These are phyloP conservation scores for Drosophila quasianomalipes DNA, from an alignment of 2,888 invertebrate genomes.

Conservation along the genomic window DNA sequence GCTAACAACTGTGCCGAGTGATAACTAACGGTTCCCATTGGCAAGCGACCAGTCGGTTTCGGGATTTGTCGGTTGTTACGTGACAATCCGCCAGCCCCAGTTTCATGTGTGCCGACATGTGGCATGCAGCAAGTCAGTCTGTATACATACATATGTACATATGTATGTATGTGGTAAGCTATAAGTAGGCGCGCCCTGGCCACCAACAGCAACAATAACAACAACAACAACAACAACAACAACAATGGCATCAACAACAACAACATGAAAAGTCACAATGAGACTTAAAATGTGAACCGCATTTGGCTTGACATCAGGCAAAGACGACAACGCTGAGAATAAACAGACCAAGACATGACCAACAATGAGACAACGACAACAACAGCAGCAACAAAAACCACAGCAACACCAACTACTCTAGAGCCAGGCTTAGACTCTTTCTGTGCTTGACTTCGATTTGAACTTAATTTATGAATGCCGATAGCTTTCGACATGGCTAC, in stretches of 20 bases:
- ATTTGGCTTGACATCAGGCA: slow-evolving; percentile 38
- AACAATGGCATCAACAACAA: slow-evolving; percentile 9
- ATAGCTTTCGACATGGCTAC: slow-evolving; percentile 1
- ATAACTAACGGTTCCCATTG: slow-evolving; percentile 54
- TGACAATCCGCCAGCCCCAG: slow-evolving; percentile 48
- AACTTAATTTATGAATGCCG: slow-evolving; percentile 21
- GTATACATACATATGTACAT: background rate
- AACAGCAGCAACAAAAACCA: slow-evolving; percentile 9
- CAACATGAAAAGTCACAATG: slow-evolving; percentile 41
- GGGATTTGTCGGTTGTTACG: slow-evolving; percentile 43
- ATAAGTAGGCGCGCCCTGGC: slow-evolving; percentile 54
- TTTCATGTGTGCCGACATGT: slow-evolving; percentile 59
- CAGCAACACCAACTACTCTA: slow-evolving; percentile 8
- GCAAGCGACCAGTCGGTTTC: slow-evolving; percentile 10
- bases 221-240: slow-evolving; percentile 24
- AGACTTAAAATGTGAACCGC: slow-evolving; percentile 51
- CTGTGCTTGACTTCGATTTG: slow-evolving; percentile 13
- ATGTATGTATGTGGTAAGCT: slow-evolving; percentile 3
- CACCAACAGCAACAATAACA: slow-evolving; percentile 6
- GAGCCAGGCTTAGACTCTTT: background rate
- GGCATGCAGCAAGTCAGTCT: slow-evolving; percentile 21
- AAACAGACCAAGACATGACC: slow-evolving; percentile 33
- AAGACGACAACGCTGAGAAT: slow-evolving; percentile 31
- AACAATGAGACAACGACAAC: slow-evolving; percentile 46
- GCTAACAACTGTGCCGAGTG: slow-evolving; percentile 44